Percentiles rank a stretch among this genome's conserved stretches.
These are phyloP conservation scores for Lynx canadensis DNA, from an alignment of 2,113 vertebrate species.

Conservation along the genomic window DNA sequence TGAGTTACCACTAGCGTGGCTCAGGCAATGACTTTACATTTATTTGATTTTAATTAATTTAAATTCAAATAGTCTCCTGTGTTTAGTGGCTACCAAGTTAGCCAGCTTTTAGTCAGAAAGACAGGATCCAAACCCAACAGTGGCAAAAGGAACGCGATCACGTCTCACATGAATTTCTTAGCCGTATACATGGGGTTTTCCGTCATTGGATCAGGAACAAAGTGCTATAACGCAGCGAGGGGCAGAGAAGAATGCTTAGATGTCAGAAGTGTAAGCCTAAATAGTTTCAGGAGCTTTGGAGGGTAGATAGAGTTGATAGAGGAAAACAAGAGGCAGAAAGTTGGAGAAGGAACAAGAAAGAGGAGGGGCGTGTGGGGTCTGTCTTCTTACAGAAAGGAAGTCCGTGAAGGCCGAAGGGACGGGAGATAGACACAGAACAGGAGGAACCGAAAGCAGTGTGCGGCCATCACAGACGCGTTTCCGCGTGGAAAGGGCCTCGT, in stretches of 20 bases:
- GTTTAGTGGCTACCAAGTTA: neutral
- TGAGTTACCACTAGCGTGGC: neutral
- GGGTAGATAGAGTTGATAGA: too few species aligned
- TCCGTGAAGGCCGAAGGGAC: neutral
- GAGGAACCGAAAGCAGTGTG: neutral
- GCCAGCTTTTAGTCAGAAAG: neutral
- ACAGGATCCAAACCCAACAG: neutral
- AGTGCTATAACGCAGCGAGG: too few species aligned
- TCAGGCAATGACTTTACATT: neutral
- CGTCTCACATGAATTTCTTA: neutral
- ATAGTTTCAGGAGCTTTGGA: too few species aligned
- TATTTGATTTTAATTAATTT: neutral
- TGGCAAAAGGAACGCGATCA: neutral
- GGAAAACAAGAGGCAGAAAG: neutral
- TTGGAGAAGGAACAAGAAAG: neutral
- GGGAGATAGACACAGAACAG: neutral
- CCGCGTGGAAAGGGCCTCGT: neutral
- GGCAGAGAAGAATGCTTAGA: neutral
- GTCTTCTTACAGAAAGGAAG: neutral
- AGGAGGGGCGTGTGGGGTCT: fast-evolving
- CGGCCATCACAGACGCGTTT: fast-evolving
- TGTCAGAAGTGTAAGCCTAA: too few species aligned
- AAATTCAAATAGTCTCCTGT: neutral
- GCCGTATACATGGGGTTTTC: neutral
- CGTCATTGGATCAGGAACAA: neutral